These are phyloP conservation scores for Dufourea novaeangliae DNA, from an alignment of 1,140 invertebrate genomes.

Conservation along the genomic window DNA sequence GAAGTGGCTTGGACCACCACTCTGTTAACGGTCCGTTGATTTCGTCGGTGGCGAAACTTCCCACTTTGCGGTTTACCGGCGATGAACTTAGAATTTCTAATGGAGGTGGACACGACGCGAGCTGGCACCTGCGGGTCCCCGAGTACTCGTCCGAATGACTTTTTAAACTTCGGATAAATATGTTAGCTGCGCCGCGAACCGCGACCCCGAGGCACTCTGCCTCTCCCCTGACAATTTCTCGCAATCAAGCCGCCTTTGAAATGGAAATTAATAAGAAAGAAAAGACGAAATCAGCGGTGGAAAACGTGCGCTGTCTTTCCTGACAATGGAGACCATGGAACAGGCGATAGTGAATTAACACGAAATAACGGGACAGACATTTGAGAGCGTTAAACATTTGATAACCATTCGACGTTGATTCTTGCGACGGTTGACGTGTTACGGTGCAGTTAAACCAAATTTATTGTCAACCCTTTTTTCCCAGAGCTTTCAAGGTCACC, in stretches of 20 bases:
- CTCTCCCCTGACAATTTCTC: slow-evolving; percentile 11
- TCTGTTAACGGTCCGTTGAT: slow-evolving; percentile 64
- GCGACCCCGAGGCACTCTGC: not conserved
- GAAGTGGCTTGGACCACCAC: not conserved
- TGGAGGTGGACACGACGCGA: slow-evolving; percentile 40
- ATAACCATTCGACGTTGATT: too few relatives aligned
- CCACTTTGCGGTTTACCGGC: slow-evolving; percentile 65
- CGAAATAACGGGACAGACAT: too few relatives aligned
- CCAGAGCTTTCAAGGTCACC: too few relatives aligned
- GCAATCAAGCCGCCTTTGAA: slow-evolving; percentile 42
- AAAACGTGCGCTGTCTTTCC: not conserved
- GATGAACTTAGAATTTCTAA: slow-evolving; percentile 69
- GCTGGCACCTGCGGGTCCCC: not conserved
- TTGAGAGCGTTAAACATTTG: too few relatives aligned
- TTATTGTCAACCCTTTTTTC: too few relatives aligned
- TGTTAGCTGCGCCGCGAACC: slow-evolving; percentile 19
- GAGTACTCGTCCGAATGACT: slow-evolving; percentile 45
- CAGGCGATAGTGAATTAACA: too few relatives aligned
- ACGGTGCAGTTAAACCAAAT: too few relatives aligned
- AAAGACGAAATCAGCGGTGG: not conserved
- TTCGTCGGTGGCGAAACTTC: slow-evolving; percentile 59
- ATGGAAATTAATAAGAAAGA: slow-evolving; percentile 32
- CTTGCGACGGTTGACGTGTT: too few relatives aligned
- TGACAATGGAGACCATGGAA: too few relatives aligned
- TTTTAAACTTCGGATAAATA: slow-evolving; percentile 53